These are phyloP conservation scores for Drosophila bocki DNA, from an alignment of 1,140 invertebrate species.

Conservation along the genomic window DNA sequence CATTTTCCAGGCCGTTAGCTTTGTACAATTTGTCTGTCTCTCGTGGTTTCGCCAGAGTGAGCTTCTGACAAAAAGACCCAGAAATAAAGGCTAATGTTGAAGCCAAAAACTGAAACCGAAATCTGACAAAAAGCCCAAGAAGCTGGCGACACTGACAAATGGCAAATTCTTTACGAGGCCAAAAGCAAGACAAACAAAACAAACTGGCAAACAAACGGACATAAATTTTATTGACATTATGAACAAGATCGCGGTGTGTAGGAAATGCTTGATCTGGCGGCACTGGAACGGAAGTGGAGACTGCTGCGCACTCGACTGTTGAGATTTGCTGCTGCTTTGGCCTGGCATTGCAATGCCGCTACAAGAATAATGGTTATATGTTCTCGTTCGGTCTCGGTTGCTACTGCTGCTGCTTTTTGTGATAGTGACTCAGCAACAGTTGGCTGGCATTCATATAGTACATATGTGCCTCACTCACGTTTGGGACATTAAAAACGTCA, in stretches of 20 bases:
- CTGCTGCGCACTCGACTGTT: conserved; percentile 74
- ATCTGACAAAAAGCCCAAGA: conserved; percentile 23
- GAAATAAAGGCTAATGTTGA: conserved; percentile 33
- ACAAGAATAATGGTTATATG: conserved; percentile 65
- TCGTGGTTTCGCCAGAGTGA: conserved; percentile 53
- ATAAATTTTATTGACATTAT: conserved; percentile 84
- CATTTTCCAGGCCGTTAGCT: conserved; percentile 63
- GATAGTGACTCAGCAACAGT: conserved; percentile 39
- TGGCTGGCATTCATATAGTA: conserved; percentile 14
- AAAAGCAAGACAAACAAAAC: conserved; percentile 33
- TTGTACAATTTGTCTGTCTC: conserved; percentile 36
- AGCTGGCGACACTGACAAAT: conserved; percentile 76
- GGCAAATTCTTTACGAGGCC: conserved; percentile 77
- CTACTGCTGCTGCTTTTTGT: conserved; percentile 9
- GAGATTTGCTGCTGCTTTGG: conserved; percentile 29
- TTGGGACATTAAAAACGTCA: conserved; percentile 62
- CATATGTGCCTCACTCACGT: conserved; percentile 53
- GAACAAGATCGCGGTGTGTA: conserved; percentile 68
- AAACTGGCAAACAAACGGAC: conserved; percentile 61
- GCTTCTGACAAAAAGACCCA: conserved; percentile 17
- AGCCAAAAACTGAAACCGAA: conserved; percentile 11
- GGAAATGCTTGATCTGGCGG: conserved; percentile 53
- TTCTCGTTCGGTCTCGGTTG: conserved; percentile 28
- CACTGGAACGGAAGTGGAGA: conserved; percentile 74
- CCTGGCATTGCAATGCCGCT: conserved; percentile 45